A percentile compares a stretch with the other conserved stretches of the same genome.
Evolutionary conservation across 2,888 invertebrate genomes (phyloP).

Genomic region (Cinara cedri): DNA sequence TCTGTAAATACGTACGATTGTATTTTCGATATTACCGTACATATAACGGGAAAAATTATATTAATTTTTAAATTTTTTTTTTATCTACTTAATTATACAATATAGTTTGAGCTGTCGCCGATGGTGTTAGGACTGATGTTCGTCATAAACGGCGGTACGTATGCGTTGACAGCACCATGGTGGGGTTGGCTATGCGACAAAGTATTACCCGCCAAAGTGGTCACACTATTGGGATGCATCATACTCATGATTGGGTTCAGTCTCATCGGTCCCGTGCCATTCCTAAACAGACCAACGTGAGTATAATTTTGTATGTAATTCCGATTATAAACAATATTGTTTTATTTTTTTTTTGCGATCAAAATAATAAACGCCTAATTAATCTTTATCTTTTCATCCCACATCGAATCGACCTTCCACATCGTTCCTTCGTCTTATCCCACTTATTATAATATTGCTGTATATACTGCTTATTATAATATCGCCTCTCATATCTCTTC

Average conservation of each 20-base stretch:
- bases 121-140: conserved; percentile 80
- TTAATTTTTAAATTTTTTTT: too few species aligned
- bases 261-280: conserved; percentile 81
- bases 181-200: conserved; percentile 85
- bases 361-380: too few species aligned
- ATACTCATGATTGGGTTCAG: conserved; percentile 74
- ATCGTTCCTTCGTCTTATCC: too few species aligned
- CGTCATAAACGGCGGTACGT: conserved; percentile 81
- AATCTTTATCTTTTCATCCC: too few species aligned
- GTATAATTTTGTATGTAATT: too few species aligned
- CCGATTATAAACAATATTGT: too few species aligned
- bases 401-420: too few species aligned
- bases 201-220: conserved; percentile 70
- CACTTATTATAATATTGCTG: too few species aligned
- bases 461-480: too few species aligned
- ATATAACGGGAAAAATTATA: background rate
- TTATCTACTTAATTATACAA: too few species aligned
- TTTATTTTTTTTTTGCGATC: too few species aligned
- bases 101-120: conserved; percentile 72
- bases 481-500: too few species aligned
- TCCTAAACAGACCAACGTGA: conserved; percentile 71
- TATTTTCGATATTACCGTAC: background rate
- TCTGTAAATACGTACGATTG: conserved; percentile 64
- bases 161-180: conserved; percentile 77
- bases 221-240: conserved; percentile 72